phyloP scores from a whole-genome alignment of 1,140 invertebrate genomes.

The Pachyrhynchus sulphureomaculatus region DNA sequence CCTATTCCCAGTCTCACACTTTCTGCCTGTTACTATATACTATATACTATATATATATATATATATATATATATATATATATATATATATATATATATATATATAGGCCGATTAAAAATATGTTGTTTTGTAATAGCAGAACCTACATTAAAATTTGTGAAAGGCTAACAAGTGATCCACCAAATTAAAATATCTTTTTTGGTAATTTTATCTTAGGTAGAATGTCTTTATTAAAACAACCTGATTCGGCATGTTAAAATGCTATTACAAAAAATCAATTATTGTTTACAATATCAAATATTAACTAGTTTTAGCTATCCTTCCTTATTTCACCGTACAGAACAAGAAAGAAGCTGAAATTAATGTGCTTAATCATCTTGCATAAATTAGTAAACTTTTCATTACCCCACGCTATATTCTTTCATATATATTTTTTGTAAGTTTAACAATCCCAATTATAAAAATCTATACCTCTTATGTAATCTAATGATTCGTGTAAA shows the following conservation, averaged over 20 bases:
- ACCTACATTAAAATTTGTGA: no score
- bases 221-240: neutral
- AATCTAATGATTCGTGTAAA: no score
- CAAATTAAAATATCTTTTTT: neutral
- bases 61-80: no score
- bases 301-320: neutral
- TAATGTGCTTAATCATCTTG: neutral
- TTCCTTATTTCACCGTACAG: neutral
- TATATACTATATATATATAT: no score
- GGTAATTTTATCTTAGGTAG: neutral
- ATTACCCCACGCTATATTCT: neutral
- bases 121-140: no score
- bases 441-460: no score
- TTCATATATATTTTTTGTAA: neutral
- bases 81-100: no score
- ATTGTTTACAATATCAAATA: neutral
- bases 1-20: no score
- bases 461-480: no score
- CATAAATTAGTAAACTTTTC: neutral
- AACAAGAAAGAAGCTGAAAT: slow-evolving; percentile 1
- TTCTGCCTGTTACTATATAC: no score
- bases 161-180: no score
- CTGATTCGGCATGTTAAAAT: neutral
- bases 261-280: neutral
- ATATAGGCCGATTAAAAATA: no score